These are phyloP conservation scores for Eutrigla gurnardus DNA, from an alignment of 2,797 vertebrate species.

Conservation along the genomic window DNA sequence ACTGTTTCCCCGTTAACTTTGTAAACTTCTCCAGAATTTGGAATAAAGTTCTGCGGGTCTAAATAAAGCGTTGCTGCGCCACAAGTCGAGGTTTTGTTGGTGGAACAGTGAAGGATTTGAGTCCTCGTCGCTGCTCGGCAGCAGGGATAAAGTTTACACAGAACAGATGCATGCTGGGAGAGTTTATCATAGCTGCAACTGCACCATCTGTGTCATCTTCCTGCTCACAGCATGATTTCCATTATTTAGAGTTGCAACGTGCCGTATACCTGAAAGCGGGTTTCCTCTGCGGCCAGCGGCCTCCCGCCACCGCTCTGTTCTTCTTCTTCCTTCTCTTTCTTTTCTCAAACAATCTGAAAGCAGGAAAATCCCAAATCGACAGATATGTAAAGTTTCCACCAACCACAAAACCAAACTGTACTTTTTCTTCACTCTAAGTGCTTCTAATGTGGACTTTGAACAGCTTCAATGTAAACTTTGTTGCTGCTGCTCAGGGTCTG, in stretches of 20 bases:
- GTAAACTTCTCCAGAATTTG: no score
- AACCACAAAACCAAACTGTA: no score
- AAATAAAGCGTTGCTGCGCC: background rate
- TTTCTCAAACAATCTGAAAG: background rate
- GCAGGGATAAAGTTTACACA: slow-evolving; percentile 50
- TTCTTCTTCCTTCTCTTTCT: background rate
- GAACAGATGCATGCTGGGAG: slow-evolving; percentile 71
- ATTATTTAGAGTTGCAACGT: slow-evolving; percentile 53
- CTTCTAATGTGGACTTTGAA: background rate
- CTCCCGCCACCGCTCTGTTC: no score
- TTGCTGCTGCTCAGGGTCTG: background rate
- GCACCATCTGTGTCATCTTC: slow-evolving; percentile 60
- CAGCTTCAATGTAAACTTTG: no score
- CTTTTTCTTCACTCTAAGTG: background rate
- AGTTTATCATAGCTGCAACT: slow-evolving; percentile 58
- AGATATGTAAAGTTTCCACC: background rate
- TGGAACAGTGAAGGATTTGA: slow-evolving; percentile 8
- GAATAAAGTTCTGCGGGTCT: background rate
- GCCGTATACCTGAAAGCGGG: slow-evolving; percentile 10
- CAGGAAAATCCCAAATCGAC: background rate
- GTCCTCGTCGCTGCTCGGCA: slow-evolving; percentile 33
- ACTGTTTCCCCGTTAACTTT: no score
- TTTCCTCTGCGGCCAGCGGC: slow-evolving; percentile 18
- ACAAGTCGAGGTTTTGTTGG: background rate
- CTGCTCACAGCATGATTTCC: slow-evolving; percentile 47